phyloP scores from a whole-genome alignment of 2,888 invertebrate genomes.

The Thumatha senex region DNA sequence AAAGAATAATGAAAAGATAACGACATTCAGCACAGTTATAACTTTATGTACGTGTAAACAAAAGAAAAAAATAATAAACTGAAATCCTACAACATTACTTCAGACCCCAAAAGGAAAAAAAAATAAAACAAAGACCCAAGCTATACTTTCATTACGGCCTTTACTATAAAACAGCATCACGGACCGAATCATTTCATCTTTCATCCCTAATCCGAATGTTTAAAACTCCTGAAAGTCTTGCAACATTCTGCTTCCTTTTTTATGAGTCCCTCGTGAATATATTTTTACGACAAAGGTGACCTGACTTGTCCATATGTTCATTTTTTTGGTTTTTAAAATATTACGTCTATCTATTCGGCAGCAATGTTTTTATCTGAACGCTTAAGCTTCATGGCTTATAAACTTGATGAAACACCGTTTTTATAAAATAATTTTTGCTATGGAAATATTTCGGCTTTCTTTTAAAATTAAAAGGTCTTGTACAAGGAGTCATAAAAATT shows the following conservation, averaged over 20 bases:
- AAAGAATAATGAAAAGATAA: background rate
- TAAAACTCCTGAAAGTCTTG: constrained; percentile 17
- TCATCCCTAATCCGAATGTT: constrained; percentile 31
- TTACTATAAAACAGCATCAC: constrained; percentile 11
- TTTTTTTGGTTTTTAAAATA: constrained; percentile 25
- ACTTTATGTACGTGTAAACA: background rate
- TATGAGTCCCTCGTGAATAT: constrained; percentile 19
- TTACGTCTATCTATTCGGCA: constrained; percentile 16
- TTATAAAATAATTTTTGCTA: background rate
- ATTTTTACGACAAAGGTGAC: constrained; percentile 27
- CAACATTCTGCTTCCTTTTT: constrained; percentile 22
- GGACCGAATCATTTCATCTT: constrained; percentile 17
- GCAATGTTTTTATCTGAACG: constrained; percentile 21
- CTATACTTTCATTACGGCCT: constrained; percentile 22
- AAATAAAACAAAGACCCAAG: constrained; percentile 19
- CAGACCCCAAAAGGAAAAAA: constrained; percentile 4
- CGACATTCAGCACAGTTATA: background rate
- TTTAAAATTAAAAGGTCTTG: background rate
- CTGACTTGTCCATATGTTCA: constrained; percentile 10
- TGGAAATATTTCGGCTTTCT: background rate
- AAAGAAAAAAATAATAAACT: background rate
- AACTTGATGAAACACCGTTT: constrained; percentile 23
- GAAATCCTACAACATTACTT: constrained; percentile 14
- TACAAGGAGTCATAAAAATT: background rate
- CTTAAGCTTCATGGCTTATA: constrained; percentile 26